Base-by-base conservation (phyloP, 1,140 invertebrate species). In the Zelostemma sp. region DNA sequence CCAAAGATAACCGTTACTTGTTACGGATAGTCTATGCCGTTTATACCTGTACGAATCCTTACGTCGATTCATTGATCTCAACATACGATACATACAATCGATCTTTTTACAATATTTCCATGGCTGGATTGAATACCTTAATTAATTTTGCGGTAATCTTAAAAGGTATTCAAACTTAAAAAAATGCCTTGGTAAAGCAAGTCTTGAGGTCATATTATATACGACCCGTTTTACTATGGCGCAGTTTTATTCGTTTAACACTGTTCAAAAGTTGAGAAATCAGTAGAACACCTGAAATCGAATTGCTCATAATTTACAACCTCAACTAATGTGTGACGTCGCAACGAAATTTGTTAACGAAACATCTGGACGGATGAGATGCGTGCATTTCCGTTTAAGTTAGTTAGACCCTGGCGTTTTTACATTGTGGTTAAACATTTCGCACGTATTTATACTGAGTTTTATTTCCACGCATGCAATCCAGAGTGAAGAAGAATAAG, bases 351-450 rank as follows among this genome's bases (percentile, higher is more conserved):
- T 81, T 77, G 72, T 78, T 80, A 77, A 78, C 8, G 25, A 28
- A 81, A 80, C 80, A 82, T 81, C 76, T 82, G 77, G 78, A 73
- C 62, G 67, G 75, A 80, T 79, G 76, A 78, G 81, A 80, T 80
- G 77, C 76, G 72, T 79, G 82, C 79, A 84, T 79, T 84, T 84
- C 78, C 78, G 78, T 80, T 79, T 78, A 78, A 84, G 83, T 84
- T 84, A 80, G 76, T 74, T 75, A 74, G 79, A 63, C 80, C 72
- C 45, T 17, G 9, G 28, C 53, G 78, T 82, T 82, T 82, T 80
- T 80, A 80, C 72, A 75, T 73, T 71, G 68, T 78, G 76, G 72
- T 77, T 67, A 74, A 81, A 68, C 74, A 79, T 76, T 82, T 83
- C 81, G 75, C 79, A 81, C 78, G 79, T 77, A 57, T 81, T 77